Evolutionary conservation across 2,797 vertebrate species (phyloP).

Genomic region (Phalloptychus januarius): DNA sequence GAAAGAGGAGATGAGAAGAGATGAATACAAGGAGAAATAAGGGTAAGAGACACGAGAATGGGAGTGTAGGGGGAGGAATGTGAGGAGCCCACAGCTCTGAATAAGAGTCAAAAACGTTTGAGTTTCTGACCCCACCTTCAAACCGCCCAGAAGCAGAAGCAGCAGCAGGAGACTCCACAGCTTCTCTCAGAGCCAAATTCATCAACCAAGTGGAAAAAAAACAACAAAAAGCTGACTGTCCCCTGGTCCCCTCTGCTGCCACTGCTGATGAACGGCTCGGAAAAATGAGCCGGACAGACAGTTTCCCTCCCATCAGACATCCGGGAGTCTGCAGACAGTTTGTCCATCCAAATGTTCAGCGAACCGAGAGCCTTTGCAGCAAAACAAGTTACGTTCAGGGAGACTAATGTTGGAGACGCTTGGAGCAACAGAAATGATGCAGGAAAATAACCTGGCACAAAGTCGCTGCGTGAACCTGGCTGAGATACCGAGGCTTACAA

Average conservation of each 20-base stretch:
- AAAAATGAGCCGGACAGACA: slow-evolving; percentile 23
- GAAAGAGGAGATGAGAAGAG: not conserved
- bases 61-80: not conserved
- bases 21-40: not conserved
- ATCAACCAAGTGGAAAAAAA: slow-evolving; percentile 21
- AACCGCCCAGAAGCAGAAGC: not conserved
- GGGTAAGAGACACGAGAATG: not conserved
- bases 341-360: slow-evolving; percentile 32
- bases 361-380: not conserved
- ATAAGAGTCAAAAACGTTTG: not conserved
- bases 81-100: not conserved
- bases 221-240: not conserved
- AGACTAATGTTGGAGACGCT: slow-evolving; percentile 38
- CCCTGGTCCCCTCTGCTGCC: slow-evolving; percentile 16
- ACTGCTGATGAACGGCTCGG: slow-evolving; percentile 28
- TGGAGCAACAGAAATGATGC: not conserved
- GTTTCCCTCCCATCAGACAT: slow-evolving; percentile 22
- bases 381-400: slow-evolving; percentile 24
- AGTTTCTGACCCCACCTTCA: slow-evolving; percentile 13
- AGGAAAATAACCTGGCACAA: not conserved
- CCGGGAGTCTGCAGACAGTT: slow-evolving; percentile 18
- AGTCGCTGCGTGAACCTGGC: not conserved
- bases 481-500: not conserved
- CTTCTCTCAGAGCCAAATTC: slow-evolving; percentile 22
- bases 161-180: slow-evolving; percentile 27